Evolutionary conservation across 2,888 invertebrate genomes (phyloP).

Genomic region (Xylota sylvarum): DNA sequence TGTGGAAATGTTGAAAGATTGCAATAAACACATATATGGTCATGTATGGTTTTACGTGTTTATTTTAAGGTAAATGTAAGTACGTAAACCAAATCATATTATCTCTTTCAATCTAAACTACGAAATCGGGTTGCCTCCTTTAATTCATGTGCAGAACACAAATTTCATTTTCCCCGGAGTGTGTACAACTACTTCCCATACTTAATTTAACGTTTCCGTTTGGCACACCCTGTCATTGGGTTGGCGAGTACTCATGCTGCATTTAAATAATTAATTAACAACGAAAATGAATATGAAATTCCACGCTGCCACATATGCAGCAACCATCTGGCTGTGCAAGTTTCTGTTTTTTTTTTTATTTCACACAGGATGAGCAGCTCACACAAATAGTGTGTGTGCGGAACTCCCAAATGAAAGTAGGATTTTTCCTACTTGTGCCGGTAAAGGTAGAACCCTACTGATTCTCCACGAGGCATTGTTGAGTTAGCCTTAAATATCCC

Average conservation of each 20-base stretch:
- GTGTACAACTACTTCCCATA: constrained; percentile 56
- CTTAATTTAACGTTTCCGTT: constrained; percentile 66
- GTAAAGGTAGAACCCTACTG: constrained; percentile 6
- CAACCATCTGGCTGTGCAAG: constrained; percentile 27
- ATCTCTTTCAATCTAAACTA: neutral
- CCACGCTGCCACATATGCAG: constrained; percentile 55
- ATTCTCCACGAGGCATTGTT: constrained; percentile 31
- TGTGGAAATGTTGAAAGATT: too few relatives aligned
- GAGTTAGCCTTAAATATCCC: constrained; percentile 55
- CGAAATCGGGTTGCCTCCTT: neutral
- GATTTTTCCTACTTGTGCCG: constrained; percentile 18
- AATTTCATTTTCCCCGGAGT: constrained; percentile 48
- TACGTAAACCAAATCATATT: too few relatives aligned
- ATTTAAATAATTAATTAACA: constrained; percentile 74
- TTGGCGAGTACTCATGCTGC: constrained; percentile 43
- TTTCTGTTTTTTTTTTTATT: constrained; percentile 3
- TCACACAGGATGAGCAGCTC: constrained; percentile 14
- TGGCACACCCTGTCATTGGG: constrained; percentile 58
- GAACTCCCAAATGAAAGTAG: constrained; percentile 41
- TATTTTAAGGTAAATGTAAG: too few relatives aligned
- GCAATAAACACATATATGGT: too few relatives aligned
- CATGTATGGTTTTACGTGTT: too few relatives aligned
- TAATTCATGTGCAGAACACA: neutral
- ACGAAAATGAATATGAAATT: constrained; percentile 69
- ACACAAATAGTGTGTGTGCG: constrained; percentile 6